Percentiles rank a stretch among this genome's conserved stretches.
Evolutionary conservation across 2,113 vertebrate genomes (phyloP).

Genomic region (Microcebus jonahi): DNA sequence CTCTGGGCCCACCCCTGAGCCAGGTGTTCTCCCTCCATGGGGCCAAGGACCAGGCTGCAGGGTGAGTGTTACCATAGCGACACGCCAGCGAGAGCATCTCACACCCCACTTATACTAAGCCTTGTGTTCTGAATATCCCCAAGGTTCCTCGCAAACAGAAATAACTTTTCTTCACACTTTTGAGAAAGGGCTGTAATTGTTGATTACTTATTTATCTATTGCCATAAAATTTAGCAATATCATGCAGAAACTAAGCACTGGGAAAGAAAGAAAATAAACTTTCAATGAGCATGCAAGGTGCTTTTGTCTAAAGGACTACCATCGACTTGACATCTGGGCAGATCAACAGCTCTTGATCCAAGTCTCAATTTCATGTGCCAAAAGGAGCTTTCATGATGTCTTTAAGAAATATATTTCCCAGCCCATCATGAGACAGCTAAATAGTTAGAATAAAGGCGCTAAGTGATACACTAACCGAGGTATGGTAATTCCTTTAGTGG

Average conservation of each 20-base stretch:
- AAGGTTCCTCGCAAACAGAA: conserved; percentile 30
- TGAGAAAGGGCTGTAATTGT: not conserved
- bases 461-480: not conserved
- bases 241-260: not conserved
- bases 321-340: not conserved
- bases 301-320: not conserved
- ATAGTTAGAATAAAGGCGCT: not conserved
- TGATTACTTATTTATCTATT: not conserved
- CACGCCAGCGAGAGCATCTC: not conserved
- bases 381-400: not conserved
- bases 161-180: conserved; percentile 48
- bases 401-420: not conserved
- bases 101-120: not conserved
- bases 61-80: not conserved
- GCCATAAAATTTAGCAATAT: not conserved
- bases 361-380: not conserved
- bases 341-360: not conserved
- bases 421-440: not conserved
- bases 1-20: not conserved
- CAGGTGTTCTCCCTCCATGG: not conserved
- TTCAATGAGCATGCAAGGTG: not conserved
- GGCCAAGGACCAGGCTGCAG: not conserved
- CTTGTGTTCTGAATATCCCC: not conserved
- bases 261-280: not conserved
- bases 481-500: not conserved